Conservation (phyloP, 2,113 vertebrate genomes). For the Dermatemys mawii region DNA sequence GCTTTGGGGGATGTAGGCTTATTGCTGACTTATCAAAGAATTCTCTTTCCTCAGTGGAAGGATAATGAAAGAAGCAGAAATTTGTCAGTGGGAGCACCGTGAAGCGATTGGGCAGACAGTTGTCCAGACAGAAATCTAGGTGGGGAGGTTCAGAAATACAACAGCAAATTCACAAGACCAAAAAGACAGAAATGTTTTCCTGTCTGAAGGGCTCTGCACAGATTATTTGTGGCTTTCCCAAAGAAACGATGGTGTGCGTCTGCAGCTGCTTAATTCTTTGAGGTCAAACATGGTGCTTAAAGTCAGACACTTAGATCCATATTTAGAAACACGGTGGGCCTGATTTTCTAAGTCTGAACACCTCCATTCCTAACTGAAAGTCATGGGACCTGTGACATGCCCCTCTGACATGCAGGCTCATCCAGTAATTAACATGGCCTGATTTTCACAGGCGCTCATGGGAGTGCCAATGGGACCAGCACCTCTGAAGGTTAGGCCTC, state of each 20-base stretch:
- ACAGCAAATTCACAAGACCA: neutral
- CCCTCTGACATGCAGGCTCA: accelerated
- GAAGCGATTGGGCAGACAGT: constrained; percentile 49
- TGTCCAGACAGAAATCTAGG: constrained; percentile 18
- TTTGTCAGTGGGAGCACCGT: constrained; percentile 41
- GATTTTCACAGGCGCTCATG: neutral
- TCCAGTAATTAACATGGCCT: neutral
- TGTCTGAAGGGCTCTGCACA: neutral
- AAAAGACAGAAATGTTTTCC: neutral
- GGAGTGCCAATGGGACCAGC: neutral
- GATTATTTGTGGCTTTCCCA: constrained; percentile 19
- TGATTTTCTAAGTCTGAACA: neutral
- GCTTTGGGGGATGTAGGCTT: constrained; percentile 42
- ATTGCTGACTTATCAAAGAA: constrained; percentile 55
- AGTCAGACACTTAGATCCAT: neutral
- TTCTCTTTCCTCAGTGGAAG: constrained; percentile 45
- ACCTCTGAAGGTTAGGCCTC: neutral
- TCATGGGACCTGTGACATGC: accelerated
- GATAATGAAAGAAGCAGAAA: constrained; percentile 66
- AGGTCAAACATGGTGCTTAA: neutral
- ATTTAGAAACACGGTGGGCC: neutral
- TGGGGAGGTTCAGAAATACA: constrained; percentile 24
- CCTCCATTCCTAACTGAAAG: neutral
- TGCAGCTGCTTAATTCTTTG: neutral
- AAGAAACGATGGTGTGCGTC: neutral